These are phyloP conservation scores for Megaceryle torquata DNA, from an alignment of 2,113 vertebrate species.

Conservation along the genomic window DNA sequence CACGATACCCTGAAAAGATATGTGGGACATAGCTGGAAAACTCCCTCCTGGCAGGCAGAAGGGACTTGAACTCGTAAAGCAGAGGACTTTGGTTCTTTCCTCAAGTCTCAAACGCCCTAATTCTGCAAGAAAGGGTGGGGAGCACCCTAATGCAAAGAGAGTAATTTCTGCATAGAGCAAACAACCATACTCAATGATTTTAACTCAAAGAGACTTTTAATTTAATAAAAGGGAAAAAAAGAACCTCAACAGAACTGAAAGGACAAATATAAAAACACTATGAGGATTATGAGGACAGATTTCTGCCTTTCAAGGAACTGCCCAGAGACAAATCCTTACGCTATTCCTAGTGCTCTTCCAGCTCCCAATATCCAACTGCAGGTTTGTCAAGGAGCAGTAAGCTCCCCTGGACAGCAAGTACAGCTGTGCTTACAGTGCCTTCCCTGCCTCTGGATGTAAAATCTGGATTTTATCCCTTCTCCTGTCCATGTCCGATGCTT, in stretches of 20 bases:
- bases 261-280: background rate
- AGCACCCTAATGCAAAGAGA: background rate
- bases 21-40: background rate
- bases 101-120: background rate
- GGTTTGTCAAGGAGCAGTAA: background rate
- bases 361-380: background rate
- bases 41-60: background rate
- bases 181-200: accelerated
- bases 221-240: background rate
- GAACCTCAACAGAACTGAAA: background rate
- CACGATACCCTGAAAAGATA: background rate
- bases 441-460: background rate
- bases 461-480: background rate
- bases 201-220: background rate
- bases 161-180: background rate
- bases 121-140: background rate
- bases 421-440: background rate
- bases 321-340: background rate
- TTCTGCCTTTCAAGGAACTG: background rate
- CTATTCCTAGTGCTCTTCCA: background rate
- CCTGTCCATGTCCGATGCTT: background rate
- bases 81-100: background rate
- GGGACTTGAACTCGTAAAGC: background rate
- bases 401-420: background rate
- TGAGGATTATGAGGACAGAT: background rate